Evolutionary conservation across 2,113 vertebrate genomes (phyloP).

Genomic region (Melanocharis versteri): DNA sequence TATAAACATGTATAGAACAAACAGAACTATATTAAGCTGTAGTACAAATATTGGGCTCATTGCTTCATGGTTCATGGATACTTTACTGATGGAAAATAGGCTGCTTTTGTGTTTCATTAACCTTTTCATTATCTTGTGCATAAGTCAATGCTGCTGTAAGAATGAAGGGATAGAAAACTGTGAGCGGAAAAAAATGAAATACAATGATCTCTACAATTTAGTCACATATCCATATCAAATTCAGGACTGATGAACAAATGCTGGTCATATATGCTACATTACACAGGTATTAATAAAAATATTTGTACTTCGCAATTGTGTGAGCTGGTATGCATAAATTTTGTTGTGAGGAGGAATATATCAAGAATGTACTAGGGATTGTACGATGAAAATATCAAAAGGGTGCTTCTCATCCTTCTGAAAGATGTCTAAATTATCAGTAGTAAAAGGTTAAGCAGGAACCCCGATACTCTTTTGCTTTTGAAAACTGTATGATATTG

Average conservation of each 20-base stretch:
- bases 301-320: not conserved
- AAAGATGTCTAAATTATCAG: not conserved
- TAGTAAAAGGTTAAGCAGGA: not conserved
- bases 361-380: not conserved
- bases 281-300: not conserved
- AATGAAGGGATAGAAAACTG: not conserved
- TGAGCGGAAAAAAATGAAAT: not conserved
- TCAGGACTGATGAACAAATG: not conserved
- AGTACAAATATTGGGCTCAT: slow-evolving; percentile 15
- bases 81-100: slow-evolving; percentile 20
- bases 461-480: not conserved
- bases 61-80: slow-evolving; percentile 10
- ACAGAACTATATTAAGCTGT: not conserved
- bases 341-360: not conserved
- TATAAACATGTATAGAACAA: not conserved
- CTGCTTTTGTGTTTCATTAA: slow-evolving; percentile 45
- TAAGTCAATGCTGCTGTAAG: not conserved
- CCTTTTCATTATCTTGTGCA: not conserved
- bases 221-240: not conserved
- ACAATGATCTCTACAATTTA: not conserved
- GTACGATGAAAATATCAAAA: not conserved
- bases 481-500: not conserved
- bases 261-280: not conserved
- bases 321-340: not conserved
- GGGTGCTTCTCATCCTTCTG: not conserved